Conservation (phyloP, 2,888 invertebrate genomes). For the Amaurobius ferox region DNA sequence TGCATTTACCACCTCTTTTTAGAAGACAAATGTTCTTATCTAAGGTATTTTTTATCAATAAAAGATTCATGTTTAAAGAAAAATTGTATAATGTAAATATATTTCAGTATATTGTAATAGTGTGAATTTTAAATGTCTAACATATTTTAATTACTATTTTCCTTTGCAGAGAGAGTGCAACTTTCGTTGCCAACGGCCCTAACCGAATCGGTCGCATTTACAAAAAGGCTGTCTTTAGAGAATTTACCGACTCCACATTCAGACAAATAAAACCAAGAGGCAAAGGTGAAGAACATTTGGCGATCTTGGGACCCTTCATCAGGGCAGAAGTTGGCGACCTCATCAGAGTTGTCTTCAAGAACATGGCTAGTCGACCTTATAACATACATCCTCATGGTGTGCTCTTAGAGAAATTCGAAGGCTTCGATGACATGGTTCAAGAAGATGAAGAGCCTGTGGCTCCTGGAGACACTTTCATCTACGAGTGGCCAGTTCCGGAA, state of each 20-base stretch:
- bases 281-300: constrained; percentile 55
- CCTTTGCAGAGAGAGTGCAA: constrained; percentile 51
- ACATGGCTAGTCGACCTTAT: constrained; percentile 72
- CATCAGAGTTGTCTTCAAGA: constrained; percentile 72
- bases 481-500: constrained; percentile 73
- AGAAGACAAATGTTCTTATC: no score
- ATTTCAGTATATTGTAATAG: no score
- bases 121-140: no score
- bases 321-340: constrained; percentile 76
- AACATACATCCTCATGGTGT: constrained; percentile 73
- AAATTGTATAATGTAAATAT: no score
- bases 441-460: constrained; percentile 70
- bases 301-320: constrained; percentile 75
- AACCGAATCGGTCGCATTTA: constrained; percentile 72
- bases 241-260: constrained; percentile 72
- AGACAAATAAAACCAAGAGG: constrained; percentile 58
- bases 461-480: constrained; percentile 72
- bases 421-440: constrained; percentile 37
- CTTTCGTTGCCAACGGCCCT: constrained; percentile 50
- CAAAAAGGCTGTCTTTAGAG: constrained; percentile 73
- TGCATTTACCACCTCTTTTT: no score
- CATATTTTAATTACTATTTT: not conserved
- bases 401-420: constrained; percentile 44
- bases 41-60: no score
- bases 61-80: no score